Evolutionary conservation across 2,888 invertebrate species (phyloP).

Genomic region (Caenorhabditis sp.): DNA sequence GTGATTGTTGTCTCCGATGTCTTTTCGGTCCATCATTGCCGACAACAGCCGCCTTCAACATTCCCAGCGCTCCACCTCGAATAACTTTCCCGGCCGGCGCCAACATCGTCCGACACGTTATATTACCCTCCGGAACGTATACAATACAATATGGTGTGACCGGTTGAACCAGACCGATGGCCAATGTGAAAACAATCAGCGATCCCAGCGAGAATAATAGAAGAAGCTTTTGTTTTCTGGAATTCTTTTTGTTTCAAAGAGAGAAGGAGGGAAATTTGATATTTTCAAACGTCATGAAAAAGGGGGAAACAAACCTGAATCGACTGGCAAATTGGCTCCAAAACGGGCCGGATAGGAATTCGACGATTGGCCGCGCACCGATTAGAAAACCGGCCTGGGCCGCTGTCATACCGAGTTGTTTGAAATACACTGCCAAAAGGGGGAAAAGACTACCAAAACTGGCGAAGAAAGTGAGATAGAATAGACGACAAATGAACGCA

Average conservation of each 20-base stretch:
- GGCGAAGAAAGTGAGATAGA: constrained; percentile 99
- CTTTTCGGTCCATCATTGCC: constrained; percentile 37
- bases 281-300: background rate
- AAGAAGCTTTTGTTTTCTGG: constrained; percentile 76
- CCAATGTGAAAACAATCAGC: constrained; percentile 95
- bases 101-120: constrained; percentile 45
- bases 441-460: constrained; percentile 98
- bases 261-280: background rate
- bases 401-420: constrained; percentile 87
- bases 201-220: constrained; percentile 88
- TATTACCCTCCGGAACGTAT: constrained; percentile 46
- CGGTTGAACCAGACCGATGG: constrained; percentile 92
- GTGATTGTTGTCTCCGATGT: constrained; percentile 51
- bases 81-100: constrained; percentile 55
- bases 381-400: constrained; percentile 77
- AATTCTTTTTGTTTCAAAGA: constrained; percentile 8
- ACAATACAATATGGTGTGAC: constrained; percentile 78
- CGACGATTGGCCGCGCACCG: constrained; percentile 93
- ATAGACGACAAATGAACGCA: constrained; percentile 90
- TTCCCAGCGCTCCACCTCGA: constrained; percentile 65
- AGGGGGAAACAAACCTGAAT: constrained; percentile 70
- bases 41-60: constrained; percentile 53
- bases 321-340: constrained; percentile 95
- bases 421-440: constrained; percentile 97
- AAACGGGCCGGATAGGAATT: constrained; percentile 94